Evolutionary conservation across 1,140 invertebrate species (phyloP), one percentile per base, ranked within the genome.

Genomic region (Andricus grossulariae): DNA sequence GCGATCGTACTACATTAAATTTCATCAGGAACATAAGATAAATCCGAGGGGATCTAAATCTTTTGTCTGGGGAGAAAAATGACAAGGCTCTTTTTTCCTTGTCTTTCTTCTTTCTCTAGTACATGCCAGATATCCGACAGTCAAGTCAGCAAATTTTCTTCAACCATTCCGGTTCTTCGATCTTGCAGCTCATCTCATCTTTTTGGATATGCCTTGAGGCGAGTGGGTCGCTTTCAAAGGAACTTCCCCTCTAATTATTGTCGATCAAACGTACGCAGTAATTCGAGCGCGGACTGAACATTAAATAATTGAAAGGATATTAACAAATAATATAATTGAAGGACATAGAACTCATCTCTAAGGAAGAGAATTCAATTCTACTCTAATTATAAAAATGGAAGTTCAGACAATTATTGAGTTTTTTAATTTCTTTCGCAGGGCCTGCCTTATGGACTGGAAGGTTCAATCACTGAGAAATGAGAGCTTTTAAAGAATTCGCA

Each of bases 331-430:
- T 32, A 32, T 32, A 32, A 3, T 32, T 5, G 25, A 32, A 32
- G 25, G 25, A 32, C 25, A 32, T 32, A 32, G 25, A 75, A 73
- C 79, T 77, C 73, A 50, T 15, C 13, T 45, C 51, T 45, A 11
- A 18, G 73, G 74, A 50, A 77, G 77, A 66, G 71, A 82, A 76
- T 79, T 74, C 78, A 71, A 52, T 72, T 73, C 21, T 39, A 79
- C 10, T 45, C 39, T 45, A 45, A 45, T 45, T 45, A 45, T 45
- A 11, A 11, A 45, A 11, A 7, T 45, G 39, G 10, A 45, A 45
- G 39, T 45, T 45, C 39, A 11, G 39, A 45, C 39, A 10, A 66
- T 32, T n/a, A 45, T 66, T 13, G 25, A 66, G 16, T 13, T 39
- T 16, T 39, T 2, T 7, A 21, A 11, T 32, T 0, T 45, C 2